Evolutionary conservation across 2,113 vertebrate genomes (phyloP).

Genomic region (Balaeniceps rex): DNA sequence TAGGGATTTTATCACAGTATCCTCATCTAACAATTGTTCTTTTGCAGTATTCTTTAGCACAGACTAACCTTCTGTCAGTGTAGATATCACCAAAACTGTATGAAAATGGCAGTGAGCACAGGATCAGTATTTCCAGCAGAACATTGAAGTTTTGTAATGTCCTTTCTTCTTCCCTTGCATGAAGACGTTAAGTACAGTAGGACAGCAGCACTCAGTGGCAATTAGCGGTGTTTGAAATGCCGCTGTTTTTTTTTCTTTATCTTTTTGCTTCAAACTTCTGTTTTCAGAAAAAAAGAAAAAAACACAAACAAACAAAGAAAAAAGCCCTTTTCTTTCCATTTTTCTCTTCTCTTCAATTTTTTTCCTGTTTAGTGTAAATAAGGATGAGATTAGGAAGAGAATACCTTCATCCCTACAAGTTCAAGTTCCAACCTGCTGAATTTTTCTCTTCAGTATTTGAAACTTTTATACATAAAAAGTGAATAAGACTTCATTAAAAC

Average conservation of each 20-base stretch:
- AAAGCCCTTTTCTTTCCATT: accelerated
- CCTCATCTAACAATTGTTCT: neutral
- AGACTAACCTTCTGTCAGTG: neutral
- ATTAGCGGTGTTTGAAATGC: neutral
- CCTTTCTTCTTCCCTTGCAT: neutral
- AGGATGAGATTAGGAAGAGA: neutral
- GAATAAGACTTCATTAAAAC: neutral
- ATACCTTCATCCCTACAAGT: neutral
- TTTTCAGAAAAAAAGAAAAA: neutral
- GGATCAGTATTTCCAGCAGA: neutral
- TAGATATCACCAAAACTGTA: neutral
- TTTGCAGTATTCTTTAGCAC: neutral
- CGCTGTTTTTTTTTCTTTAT: neutral
- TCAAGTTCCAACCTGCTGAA: neutral
- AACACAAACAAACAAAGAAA: neutral
- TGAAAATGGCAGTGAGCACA: neutral
- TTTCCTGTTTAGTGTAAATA: neutral
- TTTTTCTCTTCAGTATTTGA: neutral
- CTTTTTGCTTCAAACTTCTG: neutral
- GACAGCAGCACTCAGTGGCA: neutral
- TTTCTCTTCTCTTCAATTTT: neutral
- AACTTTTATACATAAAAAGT: neutral
- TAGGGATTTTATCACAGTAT: neutral
- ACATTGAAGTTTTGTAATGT: neutral
- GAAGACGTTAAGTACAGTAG: neutral